Conservation (phyloP, 2,888 invertebrate genomes). For the Ischnus inquisitorius region DNA sequence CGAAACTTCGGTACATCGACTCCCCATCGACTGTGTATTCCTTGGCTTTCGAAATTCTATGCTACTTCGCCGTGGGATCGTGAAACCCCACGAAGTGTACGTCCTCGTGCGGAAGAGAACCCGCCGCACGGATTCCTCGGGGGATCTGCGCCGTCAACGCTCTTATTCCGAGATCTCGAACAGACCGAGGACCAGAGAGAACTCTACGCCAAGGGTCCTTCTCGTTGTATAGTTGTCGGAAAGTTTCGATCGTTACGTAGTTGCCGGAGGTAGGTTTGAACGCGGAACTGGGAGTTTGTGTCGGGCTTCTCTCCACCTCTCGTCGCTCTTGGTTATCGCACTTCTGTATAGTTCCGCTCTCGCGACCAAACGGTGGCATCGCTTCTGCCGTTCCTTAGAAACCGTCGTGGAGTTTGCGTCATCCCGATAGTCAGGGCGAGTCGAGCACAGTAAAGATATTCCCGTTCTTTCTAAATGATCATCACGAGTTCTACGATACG, state of each 20-base stretch:
- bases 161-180: conserved; percentile 33
- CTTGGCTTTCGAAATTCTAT: conserved; percentile 32
- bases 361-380: background rate
- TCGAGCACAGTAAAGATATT: background rate
- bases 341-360: conserved; percentile 5
- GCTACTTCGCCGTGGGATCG: background rate
- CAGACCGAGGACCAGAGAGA: conserved; percentile 17
- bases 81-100: conserved; percentile 47
- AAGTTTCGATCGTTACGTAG: conserved; percentile 58
- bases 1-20: conserved; percentile 33
- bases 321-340: conserved; percentile 25
- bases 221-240: background rate
- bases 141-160: conserved; percentile 8
- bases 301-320: conserved; percentile 2
- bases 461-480: background rate
- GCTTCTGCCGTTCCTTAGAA: background rate
- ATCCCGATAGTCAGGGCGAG: background rate
- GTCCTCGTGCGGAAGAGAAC: conserved; percentile 31
- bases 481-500: background rate
- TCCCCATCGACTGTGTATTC: conserved; percentile 36
- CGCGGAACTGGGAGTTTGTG: conserved; percentile 40
- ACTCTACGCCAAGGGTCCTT: conserved; percentile 17
- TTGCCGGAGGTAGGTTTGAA: conserved; percentile 32
- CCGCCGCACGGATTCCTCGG: conserved; percentile 43
- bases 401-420: background rate